Base-by-base conservation (phyloP, 1,140 invertebrate species). In the Diprion similis region DNA sequence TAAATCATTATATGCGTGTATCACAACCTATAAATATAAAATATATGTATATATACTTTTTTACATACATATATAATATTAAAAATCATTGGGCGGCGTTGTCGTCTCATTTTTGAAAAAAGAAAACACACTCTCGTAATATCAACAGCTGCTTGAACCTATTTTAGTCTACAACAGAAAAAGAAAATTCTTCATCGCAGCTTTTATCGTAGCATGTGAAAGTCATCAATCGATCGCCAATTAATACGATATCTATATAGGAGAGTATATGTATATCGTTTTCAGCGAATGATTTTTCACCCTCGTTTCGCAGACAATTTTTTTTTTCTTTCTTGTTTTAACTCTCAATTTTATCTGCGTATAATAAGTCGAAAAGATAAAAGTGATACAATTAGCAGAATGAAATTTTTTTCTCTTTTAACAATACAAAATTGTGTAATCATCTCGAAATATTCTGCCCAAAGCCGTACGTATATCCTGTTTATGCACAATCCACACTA, bases 401-500 rank as follows among this genome's bases (percentile, higher is more conserved):
- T 3, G 24, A 37, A 37, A 3, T 37, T 37, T 37, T 37, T 6
- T 37, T 37, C 6, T 37, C 6, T 37, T 37, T 37, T 59, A 59
- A 59, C 9, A 59, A 59, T 9, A 59, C 11, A 59, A 59, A 37
- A 37, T 0, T 37, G 24, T 37, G 24, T 59, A 59, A 59, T 59
- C 51, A 17, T 59, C 51, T 59, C 51, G 51, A 59, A 59, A 68
- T 68, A 9, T 18, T 48, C 69, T 70, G 69, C 46, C 46, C 69
- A 48, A 70, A 48, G 18, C 46, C 46, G 17, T 77, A 72, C 74
- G 75, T 77, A 78, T 75, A 51, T 77, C 19, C 59, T 59, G 11
- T 78, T 77, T 80, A 79, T 81, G 81, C 80, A 83, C 78, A 81
- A 83, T 79, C 79, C 80, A 80, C 77, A 74, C 79, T 77, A 37